Conservation (phyloP, 2,113 vertebrate species). For the Capreolus pygargus region DNA sequence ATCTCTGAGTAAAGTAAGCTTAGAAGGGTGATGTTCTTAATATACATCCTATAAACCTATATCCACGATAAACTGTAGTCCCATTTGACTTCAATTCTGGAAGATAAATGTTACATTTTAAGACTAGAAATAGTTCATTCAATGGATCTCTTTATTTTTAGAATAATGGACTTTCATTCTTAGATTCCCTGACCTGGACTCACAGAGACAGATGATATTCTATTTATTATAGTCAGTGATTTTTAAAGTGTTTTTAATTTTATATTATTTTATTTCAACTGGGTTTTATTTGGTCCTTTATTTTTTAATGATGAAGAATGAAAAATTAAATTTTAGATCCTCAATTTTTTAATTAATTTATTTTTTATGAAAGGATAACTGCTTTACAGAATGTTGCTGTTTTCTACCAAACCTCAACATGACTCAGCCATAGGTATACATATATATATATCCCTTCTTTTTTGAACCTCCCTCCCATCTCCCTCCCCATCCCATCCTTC, state of each 20-base stretch:
- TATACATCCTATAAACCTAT: background rate
- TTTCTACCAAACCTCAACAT: background rate
- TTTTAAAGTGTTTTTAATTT: background rate
- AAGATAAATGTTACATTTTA: background rate
- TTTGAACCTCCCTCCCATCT: background rate
- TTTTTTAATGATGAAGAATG: background rate
- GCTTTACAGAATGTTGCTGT: background rate
- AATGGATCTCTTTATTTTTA: background rate
- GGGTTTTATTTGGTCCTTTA: background rate
- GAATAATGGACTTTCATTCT: background rate
- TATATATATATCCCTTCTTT: background rate
- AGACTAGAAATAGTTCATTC: background rate
- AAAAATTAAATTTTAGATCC: background rate
- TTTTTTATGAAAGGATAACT: background rate
- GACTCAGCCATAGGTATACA: background rate
- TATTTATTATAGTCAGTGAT: background rate
- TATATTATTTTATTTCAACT: background rate
- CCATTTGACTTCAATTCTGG: background rate
- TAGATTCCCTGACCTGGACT: background rate
- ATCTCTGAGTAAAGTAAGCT: background rate
- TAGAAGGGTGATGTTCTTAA: background rate
- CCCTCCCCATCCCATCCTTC: background rate
- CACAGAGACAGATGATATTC: background rate
- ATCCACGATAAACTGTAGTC: background rate
- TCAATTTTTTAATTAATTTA: background rate